Percentiles rank a stretch among this genome's conserved stretches.
phyloP scores from a whole-genome alignment of 2,113 vertebrate genomes.

The Apodemus sylvaticus region DNA sequence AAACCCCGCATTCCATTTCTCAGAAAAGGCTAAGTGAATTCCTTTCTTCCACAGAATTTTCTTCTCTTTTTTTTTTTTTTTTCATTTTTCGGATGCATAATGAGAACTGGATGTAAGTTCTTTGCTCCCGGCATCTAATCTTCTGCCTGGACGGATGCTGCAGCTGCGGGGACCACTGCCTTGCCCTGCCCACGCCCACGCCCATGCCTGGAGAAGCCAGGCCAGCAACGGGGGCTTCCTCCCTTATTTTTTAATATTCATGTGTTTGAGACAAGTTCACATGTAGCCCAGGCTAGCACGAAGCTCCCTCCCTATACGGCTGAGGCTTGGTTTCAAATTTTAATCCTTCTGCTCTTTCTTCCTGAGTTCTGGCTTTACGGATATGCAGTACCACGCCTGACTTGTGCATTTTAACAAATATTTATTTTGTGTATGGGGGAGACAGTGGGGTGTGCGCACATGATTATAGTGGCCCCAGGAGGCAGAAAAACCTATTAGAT shows the following conservation, averaged over 20 bases:
- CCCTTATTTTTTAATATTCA: background rate
- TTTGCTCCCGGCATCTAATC: no score
- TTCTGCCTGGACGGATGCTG: no score
- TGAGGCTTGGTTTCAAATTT: background rate
- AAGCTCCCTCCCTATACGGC: background rate
- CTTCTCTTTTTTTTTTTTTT: slow-evolving; percentile 81
- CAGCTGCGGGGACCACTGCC: no score
- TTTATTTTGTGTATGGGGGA: background rate
- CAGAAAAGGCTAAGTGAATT: slow-evolving; percentile 78
- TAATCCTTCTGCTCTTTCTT: background rate
- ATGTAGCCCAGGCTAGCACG: background rate
- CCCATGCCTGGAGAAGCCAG: no score
- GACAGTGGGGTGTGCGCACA: background rate
- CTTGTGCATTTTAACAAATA: background rate
- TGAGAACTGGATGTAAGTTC: slow-evolving; percentile 82
- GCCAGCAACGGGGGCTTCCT: no score
- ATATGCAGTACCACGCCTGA: background rate
- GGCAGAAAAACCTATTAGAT: background rate
- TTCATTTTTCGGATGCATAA: slow-evolving; percentile 89
- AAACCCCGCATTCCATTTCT: slow-evolving; percentile 83
- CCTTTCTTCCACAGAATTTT: slow-evolving; percentile 81
- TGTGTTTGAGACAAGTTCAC: background rate
- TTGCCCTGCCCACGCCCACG: no score
- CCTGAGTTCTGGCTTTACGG: background rate
- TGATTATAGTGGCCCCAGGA: background rate